Evolutionary conservation across 2,797 vertebrate genomes (phyloP).

Genomic region (Alectoris magna): DNA sequence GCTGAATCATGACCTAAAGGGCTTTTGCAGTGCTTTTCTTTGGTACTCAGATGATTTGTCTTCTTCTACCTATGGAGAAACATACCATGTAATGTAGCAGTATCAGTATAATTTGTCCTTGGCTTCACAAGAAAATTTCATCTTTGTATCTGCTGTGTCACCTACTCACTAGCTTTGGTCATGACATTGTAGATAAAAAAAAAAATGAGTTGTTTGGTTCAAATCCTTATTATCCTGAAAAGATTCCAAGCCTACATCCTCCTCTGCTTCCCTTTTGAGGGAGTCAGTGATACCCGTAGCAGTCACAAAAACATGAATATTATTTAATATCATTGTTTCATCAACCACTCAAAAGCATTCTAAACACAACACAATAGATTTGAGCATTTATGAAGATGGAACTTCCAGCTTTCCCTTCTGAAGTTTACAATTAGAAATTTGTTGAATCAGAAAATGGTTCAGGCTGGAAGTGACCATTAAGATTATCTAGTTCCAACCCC

Average conservation of each 20-base stretch:
- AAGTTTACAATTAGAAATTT: too few species aligned
- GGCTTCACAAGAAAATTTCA: not conserved
- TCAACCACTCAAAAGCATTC: not conserved
- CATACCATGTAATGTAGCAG: not conserved
- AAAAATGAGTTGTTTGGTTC: not conserved
- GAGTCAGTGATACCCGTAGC: not conserved
- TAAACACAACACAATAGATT: not conserved
- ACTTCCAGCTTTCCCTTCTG: not conserved
- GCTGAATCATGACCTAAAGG: not conserved
- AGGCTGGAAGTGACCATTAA: too few species aligned
- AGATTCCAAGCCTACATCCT: not conserved
- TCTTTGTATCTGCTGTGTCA: rapidly evolving
- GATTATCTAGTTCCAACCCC: too few species aligned
- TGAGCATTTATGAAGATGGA: not conserved
- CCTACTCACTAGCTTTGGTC: not conserved
- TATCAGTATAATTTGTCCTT: not conserved
- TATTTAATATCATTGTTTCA: not conserved
- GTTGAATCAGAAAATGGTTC: too few species aligned
- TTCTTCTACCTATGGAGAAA: not conserved
- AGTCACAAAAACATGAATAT: not conserved
- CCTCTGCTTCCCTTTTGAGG: not conserved
- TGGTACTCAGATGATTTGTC: not conserved
- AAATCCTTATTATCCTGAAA: not conserved
- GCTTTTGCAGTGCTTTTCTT: not conserved
- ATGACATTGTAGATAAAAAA: not conserved